Conservation (phyloP, 2,113 vertebrate species). For the Periophthalmus modestus region DNA sequence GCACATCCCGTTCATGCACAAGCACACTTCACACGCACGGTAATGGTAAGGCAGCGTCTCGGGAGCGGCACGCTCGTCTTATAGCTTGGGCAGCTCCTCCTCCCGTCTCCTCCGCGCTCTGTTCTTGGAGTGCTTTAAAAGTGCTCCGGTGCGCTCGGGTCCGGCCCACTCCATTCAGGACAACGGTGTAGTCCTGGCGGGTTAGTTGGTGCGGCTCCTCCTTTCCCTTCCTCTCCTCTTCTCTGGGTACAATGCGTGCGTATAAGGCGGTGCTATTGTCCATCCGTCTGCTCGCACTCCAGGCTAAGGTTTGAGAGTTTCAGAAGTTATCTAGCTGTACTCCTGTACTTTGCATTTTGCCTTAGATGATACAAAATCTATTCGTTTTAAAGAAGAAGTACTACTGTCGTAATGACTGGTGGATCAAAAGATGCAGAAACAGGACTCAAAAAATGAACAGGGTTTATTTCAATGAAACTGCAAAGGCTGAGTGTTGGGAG, state of each 20-base stretch:
- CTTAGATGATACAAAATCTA: too few relatives aligned
- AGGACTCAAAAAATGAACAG: too few relatives aligned
- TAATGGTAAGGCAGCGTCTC: background rate
- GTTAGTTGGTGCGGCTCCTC: background rate
- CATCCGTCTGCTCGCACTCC: too few relatives aligned
- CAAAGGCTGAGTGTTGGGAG: too few relatives aligned
- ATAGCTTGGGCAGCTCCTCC: slow-evolving; percentile 46
- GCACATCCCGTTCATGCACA: slow-evolving; percentile 57
- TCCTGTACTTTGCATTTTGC: too few relatives aligned
- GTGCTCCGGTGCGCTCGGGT: slow-evolving; percentile 57
- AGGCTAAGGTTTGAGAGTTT: too few relatives aligned
- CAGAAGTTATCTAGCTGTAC: too few relatives aligned
- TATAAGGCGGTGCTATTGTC: slow-evolving; percentile 2
- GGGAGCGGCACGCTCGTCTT: slow-evolving; percentile 1
- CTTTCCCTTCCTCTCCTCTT: background rate
- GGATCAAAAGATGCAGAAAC: too few relatives aligned
- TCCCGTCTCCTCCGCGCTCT: slow-evolving; percentile 41
- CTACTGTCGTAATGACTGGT: too few relatives aligned
- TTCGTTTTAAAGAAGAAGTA: too few relatives aligned
- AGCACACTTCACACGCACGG: background rate
- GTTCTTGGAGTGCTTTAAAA: slow-evolving; percentile 70
- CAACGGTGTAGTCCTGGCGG: background rate
- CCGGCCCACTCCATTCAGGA: slow-evolving; percentile 18
- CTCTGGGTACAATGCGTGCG: slow-evolving; percentile 48
- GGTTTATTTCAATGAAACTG: too few relatives aligned